These are phyloP conservation scores for Agapornis canus DNA, from an alignment of 2,797 vertebrate species.

Conservation along the genomic window DNA sequence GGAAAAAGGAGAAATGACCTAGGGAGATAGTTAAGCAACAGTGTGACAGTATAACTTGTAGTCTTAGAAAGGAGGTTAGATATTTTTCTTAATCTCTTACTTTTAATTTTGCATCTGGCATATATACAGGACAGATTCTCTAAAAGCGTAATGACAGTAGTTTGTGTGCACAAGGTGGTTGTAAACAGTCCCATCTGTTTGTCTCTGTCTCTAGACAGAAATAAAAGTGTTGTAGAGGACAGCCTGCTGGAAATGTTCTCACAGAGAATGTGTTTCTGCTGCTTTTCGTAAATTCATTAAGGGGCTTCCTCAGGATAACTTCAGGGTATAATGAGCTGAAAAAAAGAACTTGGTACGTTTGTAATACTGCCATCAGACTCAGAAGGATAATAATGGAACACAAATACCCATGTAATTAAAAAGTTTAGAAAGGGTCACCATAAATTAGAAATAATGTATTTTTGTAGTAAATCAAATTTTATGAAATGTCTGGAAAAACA, in stretches of 20 bases:
- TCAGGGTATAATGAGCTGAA: not conserved
- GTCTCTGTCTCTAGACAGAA: not conserved
- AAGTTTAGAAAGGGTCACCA: not conserved
- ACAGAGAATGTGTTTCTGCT: not conserved
- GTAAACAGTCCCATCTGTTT: not conserved
- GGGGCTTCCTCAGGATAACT: not conserved
- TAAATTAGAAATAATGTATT: conserved; percentile 13
- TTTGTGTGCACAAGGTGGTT: not conserved
- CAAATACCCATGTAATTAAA: conserved; percentile 37
- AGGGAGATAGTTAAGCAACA: not conserved
- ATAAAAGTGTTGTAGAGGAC: not conserved
- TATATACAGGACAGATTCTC: not conserved
- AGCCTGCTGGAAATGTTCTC: not conserved
- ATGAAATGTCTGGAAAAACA: not conserved
- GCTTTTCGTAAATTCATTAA: not conserved
- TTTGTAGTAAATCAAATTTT: conserved; percentile 8
- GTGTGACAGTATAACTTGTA: not conserved
- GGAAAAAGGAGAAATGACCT: not conserved
- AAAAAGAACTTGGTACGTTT: not conserved
- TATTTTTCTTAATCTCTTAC: not conserved
- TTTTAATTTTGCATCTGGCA: not conserved
- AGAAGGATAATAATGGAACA: conserved; percentile 2
- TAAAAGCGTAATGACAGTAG: not conserved
- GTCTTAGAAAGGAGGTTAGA: not conserved
- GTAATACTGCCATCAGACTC: not conserved